phyloP scores from a whole-genome alignment of 2,797 vertebrate genomes.

The Myotis findleyi region DNA sequence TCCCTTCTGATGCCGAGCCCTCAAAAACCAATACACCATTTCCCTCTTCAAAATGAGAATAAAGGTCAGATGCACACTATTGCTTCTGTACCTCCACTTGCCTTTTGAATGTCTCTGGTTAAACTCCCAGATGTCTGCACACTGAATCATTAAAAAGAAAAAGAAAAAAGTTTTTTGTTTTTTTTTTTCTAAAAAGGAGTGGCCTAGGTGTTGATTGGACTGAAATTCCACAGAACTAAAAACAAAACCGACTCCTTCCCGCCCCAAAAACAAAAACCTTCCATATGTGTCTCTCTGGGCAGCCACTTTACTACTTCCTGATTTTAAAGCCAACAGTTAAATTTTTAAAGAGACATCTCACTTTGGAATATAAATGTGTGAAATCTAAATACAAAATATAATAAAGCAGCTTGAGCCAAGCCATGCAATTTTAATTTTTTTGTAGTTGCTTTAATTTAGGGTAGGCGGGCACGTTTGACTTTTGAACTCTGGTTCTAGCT shows the following conservation, averaged over 20 bases:
- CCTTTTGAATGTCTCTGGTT: conserved; percentile 48
- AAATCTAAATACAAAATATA: conserved; percentile 62
- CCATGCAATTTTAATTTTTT: neutral
- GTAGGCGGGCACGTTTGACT: neutral
- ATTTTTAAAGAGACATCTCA: conserved; percentile 61
- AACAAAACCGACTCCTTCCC: conserved; percentile 50
- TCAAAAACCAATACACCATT: neutral
- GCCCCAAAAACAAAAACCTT: conserved; percentile 50
- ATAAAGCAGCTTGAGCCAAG: neutral
- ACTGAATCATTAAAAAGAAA: neutral
- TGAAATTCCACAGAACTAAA: conserved; percentile 66
- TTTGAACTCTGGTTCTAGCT: conserved; percentile 35
- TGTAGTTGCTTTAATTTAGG: conserved; percentile 1
- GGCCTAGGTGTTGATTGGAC: conserved; percentile 66
- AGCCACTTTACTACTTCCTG: conserved; percentile 45
- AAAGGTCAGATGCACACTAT: neutral
- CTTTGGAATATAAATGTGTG: neutral
- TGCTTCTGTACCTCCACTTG: neutral
- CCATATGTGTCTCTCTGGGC: conserved; percentile 30
- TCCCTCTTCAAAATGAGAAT: conserved; percentile 51
- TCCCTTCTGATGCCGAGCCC: neutral
- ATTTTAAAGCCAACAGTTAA: conserved; percentile 38
- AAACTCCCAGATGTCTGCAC: conserved; percentile 45
- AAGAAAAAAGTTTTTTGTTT: neutral
- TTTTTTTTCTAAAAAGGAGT: neutral